These are phyloP conservation scores for Trachymyrmex cornetzi DNA, from an alignment of 1,140 invertebrate genomes.

Conservation along the genomic window DNA sequence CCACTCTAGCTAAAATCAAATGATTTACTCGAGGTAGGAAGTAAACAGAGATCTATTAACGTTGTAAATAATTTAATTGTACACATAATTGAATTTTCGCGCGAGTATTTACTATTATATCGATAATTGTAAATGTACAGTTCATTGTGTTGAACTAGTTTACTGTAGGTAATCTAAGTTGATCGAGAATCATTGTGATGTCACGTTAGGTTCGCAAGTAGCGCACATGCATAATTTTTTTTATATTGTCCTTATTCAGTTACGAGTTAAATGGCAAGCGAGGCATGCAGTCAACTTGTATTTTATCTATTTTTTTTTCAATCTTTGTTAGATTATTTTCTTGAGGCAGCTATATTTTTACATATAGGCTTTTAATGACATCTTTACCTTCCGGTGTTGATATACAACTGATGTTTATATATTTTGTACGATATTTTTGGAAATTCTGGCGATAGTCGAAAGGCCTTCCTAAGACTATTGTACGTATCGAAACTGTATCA, in stretches of 20 bases:
- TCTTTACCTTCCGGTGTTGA: constrained; percentile 33
- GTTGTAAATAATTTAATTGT: constrained; percentile 80
- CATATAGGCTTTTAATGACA: constrained; percentile 11
- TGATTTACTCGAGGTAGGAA: constrained; percentile 70
- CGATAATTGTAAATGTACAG: constrained; percentile 75
- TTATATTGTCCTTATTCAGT: constrained; percentile 74
- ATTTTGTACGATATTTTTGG: constrained; percentile 51
- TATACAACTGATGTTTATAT: constrained; percentile 48
- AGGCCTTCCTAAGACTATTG: constrained; percentile 36
- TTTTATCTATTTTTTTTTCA: constrained; percentile 48
- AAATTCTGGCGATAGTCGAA: constrained; percentile 55
- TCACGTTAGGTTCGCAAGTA: constrained; percentile 66
- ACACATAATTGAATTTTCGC: constrained; percentile 70
- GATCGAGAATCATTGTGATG: constrained; percentile 77
- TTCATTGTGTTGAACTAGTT: constrained; percentile 55
- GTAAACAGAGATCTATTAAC: constrained; percentile 70
- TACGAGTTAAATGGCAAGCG: constrained; percentile 58
- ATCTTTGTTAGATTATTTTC: constrained; percentile 21
- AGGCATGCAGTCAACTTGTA: background rate
- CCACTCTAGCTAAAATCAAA: constrained; percentile 67
- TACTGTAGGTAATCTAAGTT: constrained; percentile 65
- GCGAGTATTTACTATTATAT: constrained; percentile 75
- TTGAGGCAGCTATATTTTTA: constrained; percentile 38
- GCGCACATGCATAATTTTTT: constrained; percentile 58
- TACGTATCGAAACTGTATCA: constrained; percentile 50